Evolutionary conservation across 2,797 vertebrate species (phyloP), one percentile per base, ranked within the genome.

Genomic region (Sparus aurata): DNA sequence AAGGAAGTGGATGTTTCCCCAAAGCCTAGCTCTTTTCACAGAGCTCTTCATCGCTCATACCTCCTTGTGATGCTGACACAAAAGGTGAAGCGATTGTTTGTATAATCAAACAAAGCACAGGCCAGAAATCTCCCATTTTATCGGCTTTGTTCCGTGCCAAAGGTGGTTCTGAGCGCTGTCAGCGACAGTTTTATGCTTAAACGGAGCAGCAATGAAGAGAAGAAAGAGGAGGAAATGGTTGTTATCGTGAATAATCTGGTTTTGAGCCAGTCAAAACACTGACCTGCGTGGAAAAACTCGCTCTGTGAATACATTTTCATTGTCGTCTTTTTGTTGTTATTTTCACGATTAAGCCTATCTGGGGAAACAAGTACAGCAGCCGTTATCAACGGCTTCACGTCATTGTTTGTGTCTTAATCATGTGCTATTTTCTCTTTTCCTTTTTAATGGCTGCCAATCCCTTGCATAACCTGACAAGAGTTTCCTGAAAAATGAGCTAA

Each of bases 31-130:
- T 82, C 73, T 72, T 86, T 81, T 81, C 69, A 75, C 75, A 57
- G 30, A 2, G 60, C 75, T 86, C 76, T 73, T 78, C 62, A 66
- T 83, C 22, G 55, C 73, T 84, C 75, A 64, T 82, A 88, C 86
- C 80, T 88, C 73, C 75, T 66, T 87, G 78, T 89, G 90, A 90
- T 85, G 71, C 82, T 78, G 84, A 90, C 88, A 89, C 88, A 68
- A 75, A 89, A 84, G 87, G 85, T 89, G 84, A 93, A 84, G 77
- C 62, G 69, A 73, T 80, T 92, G 88, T 85, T 83, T 88, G 74
- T 73, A 76, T 77, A 90, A 89, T 91, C 85, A 89, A 74, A 92
- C 81, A 88, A 85, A 89, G 87, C 86, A 34, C 80, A 65, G 85
- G 81, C 62, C 87, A 53, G 72, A 80, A 84, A 85, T 75, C 55